A percentile compares a stretch with the other conserved stretches of the same genome.
phyloP scores from a whole-genome alignment of 2,888 invertebrate genomes.

The Plagiodera versicolora region DNA sequence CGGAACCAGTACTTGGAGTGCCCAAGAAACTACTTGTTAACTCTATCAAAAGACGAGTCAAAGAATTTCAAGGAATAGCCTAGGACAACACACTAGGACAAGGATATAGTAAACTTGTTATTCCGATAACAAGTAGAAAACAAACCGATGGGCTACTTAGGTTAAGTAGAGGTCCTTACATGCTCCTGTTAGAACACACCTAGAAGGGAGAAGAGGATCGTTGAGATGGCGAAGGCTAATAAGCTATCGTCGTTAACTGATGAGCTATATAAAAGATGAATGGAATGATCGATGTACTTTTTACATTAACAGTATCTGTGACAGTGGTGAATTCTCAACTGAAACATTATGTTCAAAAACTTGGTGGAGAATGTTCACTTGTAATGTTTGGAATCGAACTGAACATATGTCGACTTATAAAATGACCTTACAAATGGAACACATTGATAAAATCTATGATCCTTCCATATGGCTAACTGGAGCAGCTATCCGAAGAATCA shows the following conservation, averaged over 20 bases:
- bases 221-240: background rate
- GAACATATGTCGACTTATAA: slow-evolving; percentile 1
- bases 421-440: background rate
- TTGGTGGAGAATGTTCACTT: background rate
- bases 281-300: slow-evolving; percentile 1
- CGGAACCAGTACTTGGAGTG: too few relatives aligned
- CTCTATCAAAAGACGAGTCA: too few relatives aligned
- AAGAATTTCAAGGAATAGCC: too few relatives aligned
- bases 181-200: too few relatives aligned
- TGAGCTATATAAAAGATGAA: slow-evolving; percentile 7
- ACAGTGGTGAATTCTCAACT: background rate
- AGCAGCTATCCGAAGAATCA: slow-evolving; percentile 2
- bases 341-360: slow-evolving; percentile 7
- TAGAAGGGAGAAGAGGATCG: too few relatives aligned
- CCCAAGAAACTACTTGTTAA: too few relatives aligned
- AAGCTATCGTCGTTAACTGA: background rate
- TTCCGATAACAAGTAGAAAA: too few relatives aligned
- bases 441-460: slow-evolving; percentile 3
- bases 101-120: too few relatives aligned
- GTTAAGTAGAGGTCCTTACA: too few relatives aligned
- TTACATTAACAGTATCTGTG: background rate
- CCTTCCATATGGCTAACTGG: slow-evolving; percentile 2
- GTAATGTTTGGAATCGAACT: slow-evolving; percentile 5
- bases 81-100: too few relatives aligned
- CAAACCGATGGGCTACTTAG: too few relatives aligned